A percentile compares a stretch with the other conserved stretches of the same genome.
These are phyloP conservation scores for Empidonax alnorum DNA, from an alignment of 2,113 vertebrate genomes.

Conservation along the genomic window DNA sequence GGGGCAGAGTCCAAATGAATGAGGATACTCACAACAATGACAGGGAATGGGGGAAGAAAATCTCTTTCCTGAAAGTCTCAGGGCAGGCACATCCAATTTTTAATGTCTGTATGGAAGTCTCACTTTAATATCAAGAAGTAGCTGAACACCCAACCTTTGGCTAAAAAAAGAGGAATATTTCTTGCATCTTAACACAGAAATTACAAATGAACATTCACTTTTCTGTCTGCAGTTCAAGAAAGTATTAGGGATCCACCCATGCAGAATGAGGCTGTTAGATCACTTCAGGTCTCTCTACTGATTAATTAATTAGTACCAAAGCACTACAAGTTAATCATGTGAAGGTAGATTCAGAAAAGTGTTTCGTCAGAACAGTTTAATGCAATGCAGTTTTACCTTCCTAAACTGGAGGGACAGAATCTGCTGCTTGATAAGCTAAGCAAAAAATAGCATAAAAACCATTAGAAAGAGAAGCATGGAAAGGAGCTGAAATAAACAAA, in stretches of 20 bases:
- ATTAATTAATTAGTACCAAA: constrained; percentile 56
- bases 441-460: constrained; percentile 87
- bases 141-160: neutral
- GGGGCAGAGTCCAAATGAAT: neutral
- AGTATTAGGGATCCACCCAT: neutral
- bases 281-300: constrained; percentile 1
- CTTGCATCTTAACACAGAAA: neutral
- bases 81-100: neutral
- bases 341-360: constrained; percentile 33
- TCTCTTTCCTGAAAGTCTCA: neutral
- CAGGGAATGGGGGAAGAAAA: neutral
- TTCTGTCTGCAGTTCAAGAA: neutral
- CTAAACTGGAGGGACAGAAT: constrained; percentile 89
- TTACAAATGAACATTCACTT: neutral
- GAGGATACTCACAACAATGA: neutral
- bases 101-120: constrained; percentile 51
- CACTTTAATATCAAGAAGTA: constrained; percentile 48
- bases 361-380: constrained; percentile 65
- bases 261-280: constrained; percentile 9
- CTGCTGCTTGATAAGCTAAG: constrained; percentile 92
- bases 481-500: constrained; percentile 63
- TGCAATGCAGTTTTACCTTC: constrained; percentile 87
- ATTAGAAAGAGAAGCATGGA: constrained; percentile 73
- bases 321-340: constrained; percentile 11
- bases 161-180: neutral